A percentile compares a stretch with the other conserved stretches of the same genome.
Evolutionary conservation across 1,140 invertebrate species (phyloP).

Genomic region (Adoxophyes honmai): DNA sequence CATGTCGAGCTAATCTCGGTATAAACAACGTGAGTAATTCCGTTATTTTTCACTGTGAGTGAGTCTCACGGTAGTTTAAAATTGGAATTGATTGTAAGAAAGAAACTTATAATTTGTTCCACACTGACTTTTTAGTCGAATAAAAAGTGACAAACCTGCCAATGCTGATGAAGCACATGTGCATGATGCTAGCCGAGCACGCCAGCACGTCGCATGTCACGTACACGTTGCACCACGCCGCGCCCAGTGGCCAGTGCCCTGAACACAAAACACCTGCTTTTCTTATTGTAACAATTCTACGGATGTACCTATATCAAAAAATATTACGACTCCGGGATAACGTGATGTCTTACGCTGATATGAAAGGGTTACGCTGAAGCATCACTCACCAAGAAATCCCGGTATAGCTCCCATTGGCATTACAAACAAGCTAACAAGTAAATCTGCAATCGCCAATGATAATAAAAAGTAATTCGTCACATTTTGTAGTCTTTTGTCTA

Average conservation of each 20-base stretch:
- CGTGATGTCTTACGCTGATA: too few species aligned
- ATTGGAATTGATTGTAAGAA: too few species aligned
- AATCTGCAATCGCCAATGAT: conserved; percentile 94
- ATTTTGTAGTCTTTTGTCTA: conserved; percentile 91
- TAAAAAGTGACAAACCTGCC: conserved; percentile 84
- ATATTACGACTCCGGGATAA: too few species aligned
- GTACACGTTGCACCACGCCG: conserved; percentile 94
- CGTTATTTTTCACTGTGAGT: too few species aligned
- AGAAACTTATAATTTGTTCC: too few species aligned
- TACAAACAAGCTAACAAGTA: conserved; percentile 93
- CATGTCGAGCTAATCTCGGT: too few species aligned
- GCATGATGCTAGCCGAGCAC: conserved; percentile 96
- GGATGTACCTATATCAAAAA: too few species aligned
- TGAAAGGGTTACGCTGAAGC: too few species aligned
- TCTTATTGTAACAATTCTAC: too few species aligned
- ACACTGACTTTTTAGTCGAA: too few species aligned
- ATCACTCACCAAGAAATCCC: conserved; percentile 87
- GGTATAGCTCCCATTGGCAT: conserved; percentile 94
- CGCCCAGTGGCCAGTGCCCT: conserved; percentile 95
- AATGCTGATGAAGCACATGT: conserved; percentile 97
- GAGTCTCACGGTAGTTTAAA: too few species aligned
- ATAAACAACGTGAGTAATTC: too few species aligned
- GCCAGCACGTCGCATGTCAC: conserved; percentile 96
- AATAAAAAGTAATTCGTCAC: conserved; percentile 97
- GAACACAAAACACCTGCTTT: conserved; percentile 32